Evolutionary conservation across 1,140 invertebrate genomes (phyloP), one percentile per base, ranked within the genome.

Genomic region (Drosophila parabipectinata): DNA sequence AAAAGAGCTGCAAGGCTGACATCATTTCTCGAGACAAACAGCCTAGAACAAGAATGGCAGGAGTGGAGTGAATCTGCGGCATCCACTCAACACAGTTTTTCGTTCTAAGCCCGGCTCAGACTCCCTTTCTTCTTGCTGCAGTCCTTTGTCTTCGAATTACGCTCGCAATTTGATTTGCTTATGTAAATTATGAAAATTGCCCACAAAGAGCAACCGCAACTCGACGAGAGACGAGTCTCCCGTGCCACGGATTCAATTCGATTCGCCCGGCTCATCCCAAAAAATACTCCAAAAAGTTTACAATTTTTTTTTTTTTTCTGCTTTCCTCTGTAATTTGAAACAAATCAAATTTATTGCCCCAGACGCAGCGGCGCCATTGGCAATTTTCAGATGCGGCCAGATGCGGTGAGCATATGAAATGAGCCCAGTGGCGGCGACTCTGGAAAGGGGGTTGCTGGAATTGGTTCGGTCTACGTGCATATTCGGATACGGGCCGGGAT

Each of bases 341-440:
- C 83, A 87, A 87, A 87, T 87, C 83, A 83, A 87, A 88, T 87
- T 87, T 87, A 83, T 87, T 88, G 71, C 83, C 64, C 83, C 78
- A 85, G 82, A 85, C 82, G 83, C 78, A 85, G 63, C 59, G 81
- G 78, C 81, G 81, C 82, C 78, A 87, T 76, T 87, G 82, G 78
- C 82, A 85, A 85, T 87, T 75, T 87, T 85, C 71, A 67, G 82
- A 84, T 87, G 83, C 78, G 83, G 71, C 74, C 82, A 85, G 82
- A 85, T 85, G 82, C 82, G 82, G 61, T 75, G 79, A 85, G 82
- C 82, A 85, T 85, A 85, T 85, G 78, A 85, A 87, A 85, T 87
- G 83, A 87, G 82, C 48, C 37, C 52, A 34, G 37, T 15, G 34
- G 24, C 21, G 32, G 60, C 18, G 26, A 10, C 0, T n/a, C 26